phyloP scores from a whole-genome alignment of 1,140 invertebrate species.

The Manduca sexta region DNA sequence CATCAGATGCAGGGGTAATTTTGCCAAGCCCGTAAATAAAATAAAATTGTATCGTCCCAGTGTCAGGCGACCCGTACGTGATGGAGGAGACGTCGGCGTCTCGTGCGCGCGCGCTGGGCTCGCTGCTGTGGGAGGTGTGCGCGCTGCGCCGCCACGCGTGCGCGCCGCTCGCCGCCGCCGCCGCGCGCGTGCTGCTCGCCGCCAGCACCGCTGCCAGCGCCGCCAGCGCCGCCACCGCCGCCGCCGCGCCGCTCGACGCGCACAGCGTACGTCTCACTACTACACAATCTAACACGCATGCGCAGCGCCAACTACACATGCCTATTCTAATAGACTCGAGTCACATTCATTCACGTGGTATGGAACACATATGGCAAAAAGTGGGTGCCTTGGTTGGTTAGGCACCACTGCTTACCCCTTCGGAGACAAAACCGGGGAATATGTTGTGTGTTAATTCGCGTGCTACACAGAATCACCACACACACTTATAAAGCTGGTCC shows the following conservation, averaged over 20 bases:
- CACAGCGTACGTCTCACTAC: conserved; percentile 2
- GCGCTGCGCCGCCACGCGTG: conserved; percentile 73
- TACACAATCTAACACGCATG: too few relatives aligned
- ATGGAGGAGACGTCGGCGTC: conserved; percentile 86
- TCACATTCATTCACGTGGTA: too few relatives aligned
- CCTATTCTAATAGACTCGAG: too few relatives aligned
- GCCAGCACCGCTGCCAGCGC: conserved; percentile 70
- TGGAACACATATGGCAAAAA: too few relatives aligned
- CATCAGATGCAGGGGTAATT: too few relatives aligned
- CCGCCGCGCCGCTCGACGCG: conserved; percentile 25
- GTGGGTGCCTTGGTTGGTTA: too few relatives aligned
- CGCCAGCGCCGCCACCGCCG: conserved; percentile 33
- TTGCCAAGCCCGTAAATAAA: background rate
- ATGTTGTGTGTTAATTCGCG: too few relatives aligned
- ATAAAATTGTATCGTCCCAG: conserved; percentile 25
- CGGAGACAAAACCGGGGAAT: too few relatives aligned
- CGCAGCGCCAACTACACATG: too few relatives aligned
- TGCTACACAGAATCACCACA: too few relatives aligned
- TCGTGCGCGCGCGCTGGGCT: conserved; percentile 86
- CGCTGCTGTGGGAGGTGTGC: conserved; percentile 94
- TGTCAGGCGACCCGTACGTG: conserved; percentile 85
- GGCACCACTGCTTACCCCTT: too few relatives aligned
- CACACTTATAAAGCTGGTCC: too few relatives aligned
- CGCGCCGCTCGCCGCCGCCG: conserved; percentile 39
- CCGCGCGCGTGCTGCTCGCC: conserved; percentile 29